Percentiles rank a stretch among this genome's conserved stretches.
These are phyloP conservation scores for Lissocephala sabroskyi DNA, from an alignment of 2,888 invertebrate genomes.

Conservation along the genomic window DNA sequence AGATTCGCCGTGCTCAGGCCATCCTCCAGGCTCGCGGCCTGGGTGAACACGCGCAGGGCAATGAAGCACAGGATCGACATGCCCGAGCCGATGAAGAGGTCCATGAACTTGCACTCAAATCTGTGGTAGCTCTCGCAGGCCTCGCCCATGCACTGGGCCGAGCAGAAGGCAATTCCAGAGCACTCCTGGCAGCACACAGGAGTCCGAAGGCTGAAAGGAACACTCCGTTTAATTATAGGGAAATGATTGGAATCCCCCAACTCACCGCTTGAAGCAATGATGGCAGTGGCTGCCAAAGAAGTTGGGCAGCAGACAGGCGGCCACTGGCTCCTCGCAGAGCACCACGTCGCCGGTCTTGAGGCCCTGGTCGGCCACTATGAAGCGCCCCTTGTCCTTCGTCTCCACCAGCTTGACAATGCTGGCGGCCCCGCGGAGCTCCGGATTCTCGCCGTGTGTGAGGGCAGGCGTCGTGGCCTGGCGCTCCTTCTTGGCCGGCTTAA, in stretches of 20 bases:
- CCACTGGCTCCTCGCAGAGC: conserved; percentile 81
- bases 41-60: conserved; percentile 84
- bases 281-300: conserved; percentile 86
- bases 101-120: conserved; percentile 83
- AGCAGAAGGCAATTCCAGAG: conserved; percentile 85
- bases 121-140: conserved; percentile 81
- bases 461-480: conserved; percentile 34
- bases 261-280: conserved; percentile 83
- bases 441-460: conserved; percentile 75
- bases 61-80: conserved; percentile 86
- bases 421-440: conserved; percentile 76
- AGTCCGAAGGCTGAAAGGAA: conserved; percentile 74
- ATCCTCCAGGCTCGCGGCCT: conserved; percentile 73
- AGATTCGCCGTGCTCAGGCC: conserved; percentile 69
- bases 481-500: conserved; percentile 31
- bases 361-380: conserved; percentile 77
- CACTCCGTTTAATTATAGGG: not conserved
- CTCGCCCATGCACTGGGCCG: conserved; percentile 77
- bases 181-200: conserved; percentile 83
- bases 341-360: conserved; percentile 80
- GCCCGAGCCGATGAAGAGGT: conserved; percentile 85
- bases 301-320: conserved; percentile 81
- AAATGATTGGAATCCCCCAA: not conserved
- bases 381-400: conserved; percentile 79
- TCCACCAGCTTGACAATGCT: conserved; percentile 76